These are phyloP conservation scores for Bos javanicus DNA, from an alignment of 2,113 vertebrate genomes.

Conservation along the genomic window DNA sequence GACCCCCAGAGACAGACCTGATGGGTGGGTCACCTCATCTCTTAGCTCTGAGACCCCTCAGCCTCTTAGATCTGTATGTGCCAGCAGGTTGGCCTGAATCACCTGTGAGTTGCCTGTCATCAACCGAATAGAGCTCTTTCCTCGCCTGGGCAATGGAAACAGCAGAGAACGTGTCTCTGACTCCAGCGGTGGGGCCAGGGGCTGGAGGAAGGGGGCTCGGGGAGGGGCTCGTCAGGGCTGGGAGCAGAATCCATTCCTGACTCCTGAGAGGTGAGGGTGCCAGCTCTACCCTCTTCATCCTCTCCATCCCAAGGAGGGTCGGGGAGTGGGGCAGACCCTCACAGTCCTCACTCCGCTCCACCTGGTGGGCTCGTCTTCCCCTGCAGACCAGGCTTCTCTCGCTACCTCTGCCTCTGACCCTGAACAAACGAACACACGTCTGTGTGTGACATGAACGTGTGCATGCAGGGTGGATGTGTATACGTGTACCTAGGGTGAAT, in stretches of 20 bases:
- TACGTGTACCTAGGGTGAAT: too few species aligned
- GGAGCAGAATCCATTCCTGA: not conserved
- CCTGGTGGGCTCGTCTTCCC: not conserved
- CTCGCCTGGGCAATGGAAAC: accelerated
- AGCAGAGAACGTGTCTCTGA: not conserved
- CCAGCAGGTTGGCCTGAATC: not conserved
- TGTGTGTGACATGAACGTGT: not conserved
- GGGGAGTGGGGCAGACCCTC: not conserved
- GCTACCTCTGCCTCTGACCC: not conserved
- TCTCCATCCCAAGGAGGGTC: not conserved
- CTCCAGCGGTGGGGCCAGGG: not conserved
- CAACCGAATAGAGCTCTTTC: not conserved
- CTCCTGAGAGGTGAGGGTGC: not conserved
- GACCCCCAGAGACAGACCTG: not conserved
- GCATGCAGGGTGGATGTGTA: not conserved
- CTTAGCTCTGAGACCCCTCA: not conserved
- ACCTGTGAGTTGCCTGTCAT: not conserved
- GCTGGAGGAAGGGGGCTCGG: not conserved
- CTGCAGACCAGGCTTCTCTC: not conserved
- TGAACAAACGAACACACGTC: not conserved
- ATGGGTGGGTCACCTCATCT: not conserved
- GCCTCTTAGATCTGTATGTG: accelerated
- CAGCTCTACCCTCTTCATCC: not conserved
- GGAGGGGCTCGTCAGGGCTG: accelerated
- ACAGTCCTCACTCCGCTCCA: not conserved